Base-by-base conservation (phyloP, 2,797 vertebrate species). In the Accipiter fasciatus region DNA sequence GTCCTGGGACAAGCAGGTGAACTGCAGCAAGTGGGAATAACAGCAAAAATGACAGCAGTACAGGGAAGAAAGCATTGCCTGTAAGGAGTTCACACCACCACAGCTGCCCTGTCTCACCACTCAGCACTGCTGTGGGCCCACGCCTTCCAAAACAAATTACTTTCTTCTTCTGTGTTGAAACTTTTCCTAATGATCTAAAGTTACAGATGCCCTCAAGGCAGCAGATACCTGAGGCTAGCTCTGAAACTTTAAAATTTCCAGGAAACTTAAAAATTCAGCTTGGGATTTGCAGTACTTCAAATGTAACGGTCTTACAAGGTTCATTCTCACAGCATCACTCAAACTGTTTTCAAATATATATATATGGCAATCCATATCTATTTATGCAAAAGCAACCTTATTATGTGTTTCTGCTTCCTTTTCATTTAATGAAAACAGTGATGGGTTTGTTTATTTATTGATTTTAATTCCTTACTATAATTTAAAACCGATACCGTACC, bases 271-370 rank as follows among this genome's bases (percentile, higher is more conserved):
- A 80, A 89, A 83, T 69, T 86, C 9, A 21, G 5, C 11, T 84
- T 61, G 54, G 26, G 16, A 61, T 95, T 76, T 70, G 44, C 40
- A 72, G 6, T 65, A 16, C 29, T 93, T 86, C 40, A 29, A 1
- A 49, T 7, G 4, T 11, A 35, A 10, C 2, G 9, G 37, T 89
- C 22, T 62, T n/a, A 4, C 0, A 3, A 87, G 26, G 5, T 52
- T 91, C 33, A n/a, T 54, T 89, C 65, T 88, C 70, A 62, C 35
- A 76, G 62, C 71, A 94, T n/a, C n/a, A 22, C 19, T 77, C 47
- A 54, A 69, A 35, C 15, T 66, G 33, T 49, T 76, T 82, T 81
- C 59, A 93, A 46, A 71, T 33, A 44, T 4, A 17, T 46, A 17
- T 46, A 19, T 40, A 46, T 52, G 33, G 61, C 28, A 87, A 80